A percentile compares a stretch with the other conserved stretches of the same genome.
Conservation (phyloP, 2,113 vertebrate genomes). For the Podocnemis expansa region DNA sequence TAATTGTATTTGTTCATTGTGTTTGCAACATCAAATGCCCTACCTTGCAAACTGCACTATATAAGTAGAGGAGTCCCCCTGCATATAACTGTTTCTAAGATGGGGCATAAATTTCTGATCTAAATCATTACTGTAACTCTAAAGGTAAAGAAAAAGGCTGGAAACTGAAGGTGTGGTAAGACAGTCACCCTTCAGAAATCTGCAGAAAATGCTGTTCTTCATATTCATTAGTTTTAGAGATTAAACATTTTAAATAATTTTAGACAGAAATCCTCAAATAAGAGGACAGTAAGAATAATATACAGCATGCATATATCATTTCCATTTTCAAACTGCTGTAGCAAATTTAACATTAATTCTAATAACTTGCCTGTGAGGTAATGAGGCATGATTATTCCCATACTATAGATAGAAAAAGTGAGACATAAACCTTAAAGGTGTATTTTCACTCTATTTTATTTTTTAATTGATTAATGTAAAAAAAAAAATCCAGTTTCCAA, state of each 20-base stretch:
- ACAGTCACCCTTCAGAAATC: not conserved
- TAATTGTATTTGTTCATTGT: not conserved
- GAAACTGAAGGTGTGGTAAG: accelerated
- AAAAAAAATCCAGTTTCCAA: not conserved
- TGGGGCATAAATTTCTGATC: not conserved
- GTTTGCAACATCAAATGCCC: not conserved
- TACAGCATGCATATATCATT: not conserved
- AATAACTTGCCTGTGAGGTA: not conserved
- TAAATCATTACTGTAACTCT: not conserved
- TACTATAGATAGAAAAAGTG: no score
- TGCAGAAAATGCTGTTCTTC: not conserved
- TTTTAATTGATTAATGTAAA: not conserved
- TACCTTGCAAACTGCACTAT: not conserved
- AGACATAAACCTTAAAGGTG: not conserved
- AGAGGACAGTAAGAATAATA: not conserved
- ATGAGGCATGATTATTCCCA: accelerated
- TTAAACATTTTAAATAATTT: not conserved
- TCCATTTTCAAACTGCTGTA: not conserved
- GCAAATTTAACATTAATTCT: not conserved
- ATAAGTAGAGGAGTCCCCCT: not conserved
- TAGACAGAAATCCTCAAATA: not conserved
- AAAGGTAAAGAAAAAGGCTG: not conserved
- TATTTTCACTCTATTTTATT: not conserved
- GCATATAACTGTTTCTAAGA: not conserved
- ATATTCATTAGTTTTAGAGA: not conserved